A percentile compares a stretch with the other conserved stretches of the same genome.
phyloP scores from a whole-genome alignment of 1,140 invertebrate genomes.

The Megalonaias nervosa region DNA sequence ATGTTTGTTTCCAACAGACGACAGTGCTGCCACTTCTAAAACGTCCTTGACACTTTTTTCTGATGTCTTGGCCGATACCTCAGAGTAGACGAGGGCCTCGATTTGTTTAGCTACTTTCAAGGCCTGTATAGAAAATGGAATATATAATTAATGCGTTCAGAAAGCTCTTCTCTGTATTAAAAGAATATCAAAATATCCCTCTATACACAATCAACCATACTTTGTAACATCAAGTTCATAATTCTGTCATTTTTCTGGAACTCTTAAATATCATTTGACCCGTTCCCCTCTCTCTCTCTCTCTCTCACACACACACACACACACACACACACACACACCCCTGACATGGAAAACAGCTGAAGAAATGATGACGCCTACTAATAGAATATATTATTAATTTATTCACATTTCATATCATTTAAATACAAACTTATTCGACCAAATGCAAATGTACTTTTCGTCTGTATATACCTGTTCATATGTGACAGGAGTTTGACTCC shows the following conservation, averaged over 20 bases:
- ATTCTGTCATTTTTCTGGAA: not conserved
- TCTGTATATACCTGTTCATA: slow-evolving; percentile 60
- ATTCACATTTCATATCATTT: no score
- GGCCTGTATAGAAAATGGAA: slow-evolving; percentile 44
- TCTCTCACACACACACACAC: not conserved
- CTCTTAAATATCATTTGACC: not conserved
- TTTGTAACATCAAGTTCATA: not conserved
- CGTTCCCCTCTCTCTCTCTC: not conserved
- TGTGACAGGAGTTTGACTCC: slow-evolving; percentile 44
- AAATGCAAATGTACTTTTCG: not conserved
- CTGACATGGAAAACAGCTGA: no score
- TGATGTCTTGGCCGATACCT: slow-evolving; percentile 77
- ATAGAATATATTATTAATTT: no score
- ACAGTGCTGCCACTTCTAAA: slow-evolving; percentile 79
- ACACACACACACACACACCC: no score
- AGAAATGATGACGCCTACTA: no score
- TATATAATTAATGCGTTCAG: no score
- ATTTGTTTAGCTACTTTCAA: slow-evolving; percentile 74
- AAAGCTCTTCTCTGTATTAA: not conserved
- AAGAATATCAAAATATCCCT: not conserved
- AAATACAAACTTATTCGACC: not conserved
- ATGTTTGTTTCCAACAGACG: slow-evolving; percentile 73
- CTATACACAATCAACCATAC: not conserved
- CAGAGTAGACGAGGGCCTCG: slow-evolving; percentile 79
- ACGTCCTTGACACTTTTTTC: slow-evolving; percentile 77